These are phyloP conservation scores for Gallinago stenura DNA, from an alignment of 2,797 vertebrate genomes.

Conservation along the genomic window DNA sequence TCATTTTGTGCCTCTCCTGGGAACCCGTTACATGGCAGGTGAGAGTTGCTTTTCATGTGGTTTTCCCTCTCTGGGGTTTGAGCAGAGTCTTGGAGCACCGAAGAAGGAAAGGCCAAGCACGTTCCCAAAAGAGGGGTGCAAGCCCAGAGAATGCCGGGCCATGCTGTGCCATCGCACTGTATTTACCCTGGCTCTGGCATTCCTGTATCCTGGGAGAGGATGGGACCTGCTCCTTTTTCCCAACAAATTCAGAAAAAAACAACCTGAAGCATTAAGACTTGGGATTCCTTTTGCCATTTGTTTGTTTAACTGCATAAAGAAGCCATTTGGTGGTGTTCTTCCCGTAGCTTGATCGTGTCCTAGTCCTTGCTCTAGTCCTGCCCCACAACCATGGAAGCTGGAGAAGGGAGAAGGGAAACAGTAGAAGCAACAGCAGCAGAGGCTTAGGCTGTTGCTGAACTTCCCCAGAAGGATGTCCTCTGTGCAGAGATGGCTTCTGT, in stretches of 20 bases:
- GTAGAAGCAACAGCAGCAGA: not conserved
- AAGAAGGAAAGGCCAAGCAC: not conserved
- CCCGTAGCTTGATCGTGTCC: not conserved
- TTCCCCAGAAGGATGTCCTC: not conserved
- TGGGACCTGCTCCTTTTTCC: not conserved
- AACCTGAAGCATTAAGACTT: not conserved
- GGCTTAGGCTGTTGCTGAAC: not conserved
- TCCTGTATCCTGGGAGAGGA: not conserved
- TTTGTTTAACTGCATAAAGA: not conserved
- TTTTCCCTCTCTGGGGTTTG: not conserved
- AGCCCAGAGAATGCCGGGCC: not conserved
- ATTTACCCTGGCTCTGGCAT: not conserved
- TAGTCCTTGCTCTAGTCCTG: not conserved
- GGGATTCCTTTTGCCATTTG: not conserved
- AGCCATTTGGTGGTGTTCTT: not conserved
- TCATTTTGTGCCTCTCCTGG: slow-evolving; percentile 18
- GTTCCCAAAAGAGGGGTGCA: not conserved
- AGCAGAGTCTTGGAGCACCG: not conserved
- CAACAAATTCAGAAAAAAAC: not conserved
- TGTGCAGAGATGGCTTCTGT: not conserved
- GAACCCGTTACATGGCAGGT: not conserved
- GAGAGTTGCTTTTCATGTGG: slow-evolving; percentile 33
- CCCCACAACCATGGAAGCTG: not conserved
- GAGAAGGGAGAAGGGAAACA: not conserved
- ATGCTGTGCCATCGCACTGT: not conserved